Conservation (phyloP, 2,113 vertebrate genomes). For the Zosterops hypoxanthus region DNA sequence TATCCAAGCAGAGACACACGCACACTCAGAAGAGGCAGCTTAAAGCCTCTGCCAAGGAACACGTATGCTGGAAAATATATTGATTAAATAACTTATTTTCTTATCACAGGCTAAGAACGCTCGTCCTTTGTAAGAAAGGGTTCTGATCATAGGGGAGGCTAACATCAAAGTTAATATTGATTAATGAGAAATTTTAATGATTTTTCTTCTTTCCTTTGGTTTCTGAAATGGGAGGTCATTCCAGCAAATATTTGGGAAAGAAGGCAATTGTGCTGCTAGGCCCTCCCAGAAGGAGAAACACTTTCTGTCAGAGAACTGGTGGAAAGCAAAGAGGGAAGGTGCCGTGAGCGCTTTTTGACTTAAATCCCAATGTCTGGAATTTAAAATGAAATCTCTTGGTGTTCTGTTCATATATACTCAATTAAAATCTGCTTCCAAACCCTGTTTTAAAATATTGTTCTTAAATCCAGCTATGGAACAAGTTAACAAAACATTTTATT, state of each 20-base stretch:
- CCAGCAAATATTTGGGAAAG: neutral
- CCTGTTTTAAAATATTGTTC: neutral
- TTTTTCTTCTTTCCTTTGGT: neutral
- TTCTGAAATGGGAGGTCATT: neutral
- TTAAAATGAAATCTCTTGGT: neutral
- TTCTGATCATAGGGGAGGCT: neutral
- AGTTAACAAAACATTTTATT: neutral
- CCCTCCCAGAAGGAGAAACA: neutral
- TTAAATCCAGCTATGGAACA: neutral
- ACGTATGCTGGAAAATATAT: constrained; percentile 54
- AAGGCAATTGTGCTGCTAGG: neutral
- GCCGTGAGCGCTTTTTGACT: neutral
- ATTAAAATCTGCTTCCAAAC: neutral
- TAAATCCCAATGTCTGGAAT: neutral
- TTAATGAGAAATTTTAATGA: neutral
- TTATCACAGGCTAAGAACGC: neutral
- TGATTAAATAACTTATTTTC: constrained; percentile 40
- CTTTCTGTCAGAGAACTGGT: neutral
- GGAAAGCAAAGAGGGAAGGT: neutral
- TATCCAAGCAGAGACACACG: neutral
- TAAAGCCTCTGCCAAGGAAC: constrained; percentile 35
- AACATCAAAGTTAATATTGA: neutral
- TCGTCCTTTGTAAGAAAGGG: neutral
- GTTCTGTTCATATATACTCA: neutral
- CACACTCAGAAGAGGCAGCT: neutral